phyloP scores from a whole-genome alignment of 1,140 invertebrate species.

The Caerostris extrusa region DNA sequence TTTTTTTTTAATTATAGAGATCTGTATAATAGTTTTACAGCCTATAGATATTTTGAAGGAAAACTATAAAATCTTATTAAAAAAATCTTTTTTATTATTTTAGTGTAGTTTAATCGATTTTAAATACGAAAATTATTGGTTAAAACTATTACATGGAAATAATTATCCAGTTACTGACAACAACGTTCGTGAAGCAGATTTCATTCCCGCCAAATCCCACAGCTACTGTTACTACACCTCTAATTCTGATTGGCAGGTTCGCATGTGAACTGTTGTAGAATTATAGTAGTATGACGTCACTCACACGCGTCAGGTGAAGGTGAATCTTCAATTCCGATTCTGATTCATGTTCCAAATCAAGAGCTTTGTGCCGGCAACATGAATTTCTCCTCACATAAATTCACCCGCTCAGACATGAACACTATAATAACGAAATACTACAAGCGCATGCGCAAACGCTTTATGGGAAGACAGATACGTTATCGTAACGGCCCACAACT shows the following conservation, averaged over 20 bases:
- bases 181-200: background rate
- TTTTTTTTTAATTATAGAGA: too few relatives aligned
- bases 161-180: background rate
- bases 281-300: constrained; percentile 1
- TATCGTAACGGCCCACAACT: background rate
- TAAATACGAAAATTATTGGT: background rate
- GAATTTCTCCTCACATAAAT: constrained; percentile 40
- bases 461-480: constrained; percentile 2
- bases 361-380: background rate
- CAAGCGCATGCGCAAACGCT: constrained; percentile 26
- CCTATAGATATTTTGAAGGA: too few relatives aligned
- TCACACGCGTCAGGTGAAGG: constrained; percentile 21
- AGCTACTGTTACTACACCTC: background rate
- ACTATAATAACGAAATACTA: constrained; percentile 32
- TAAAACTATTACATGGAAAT: background rate
- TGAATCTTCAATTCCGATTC: constrained; percentile 27
- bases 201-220: background rate
- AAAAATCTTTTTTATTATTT: too few relatives aligned
- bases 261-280: background rate
- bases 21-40: too few relatives aligned
- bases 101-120: too few relatives aligned
- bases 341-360: constrained; percentile 40
- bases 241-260: constrained; percentile 7
- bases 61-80: too few relatives aligned
- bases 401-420: constrained; percentile 34